Conservation (phyloP, 1,140 invertebrate species). For the Pseudoatta argentina region DNA sequence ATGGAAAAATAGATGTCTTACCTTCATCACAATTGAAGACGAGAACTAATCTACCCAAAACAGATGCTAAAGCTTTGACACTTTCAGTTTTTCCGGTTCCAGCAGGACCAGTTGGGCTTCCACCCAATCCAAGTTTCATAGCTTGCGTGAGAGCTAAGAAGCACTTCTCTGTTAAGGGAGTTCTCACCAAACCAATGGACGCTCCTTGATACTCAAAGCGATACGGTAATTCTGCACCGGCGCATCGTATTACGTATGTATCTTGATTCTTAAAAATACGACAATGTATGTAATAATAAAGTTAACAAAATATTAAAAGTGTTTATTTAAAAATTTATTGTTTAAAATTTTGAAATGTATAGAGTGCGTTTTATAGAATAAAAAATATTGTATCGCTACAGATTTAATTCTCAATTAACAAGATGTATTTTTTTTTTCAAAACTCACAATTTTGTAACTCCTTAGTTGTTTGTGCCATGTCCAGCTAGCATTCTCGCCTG, state of each 20-base stretch:
- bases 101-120: constrained; percentile 99
- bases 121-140: constrained; percentile 97
- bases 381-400: background rate
- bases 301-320: background rate
- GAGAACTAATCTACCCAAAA: constrained; percentile 96
- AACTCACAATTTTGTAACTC: constrained; percentile 81
- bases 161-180: constrained; percentile 97
- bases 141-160: constrained; percentile 98
- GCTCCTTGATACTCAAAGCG: constrained; percentile 98
- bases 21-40: constrained; percentile 99
- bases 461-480: constrained; percentile 98
- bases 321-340: background rate
- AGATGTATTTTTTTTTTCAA: constrained; percentile 52
- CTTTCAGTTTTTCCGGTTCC: constrained; percentile 99
- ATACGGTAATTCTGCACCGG: constrained; percentile 97
- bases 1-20: constrained; percentile 40
- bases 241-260: constrained; percentile 90
- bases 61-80: constrained; percentile 96
- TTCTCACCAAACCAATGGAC: constrained; percentile 95
- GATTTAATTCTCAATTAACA: constrained; percentile 51
- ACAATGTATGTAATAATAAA: constrained; percentile 4
- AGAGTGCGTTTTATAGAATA: background rate
- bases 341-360: background rate
- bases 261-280: constrained; percentile 83
- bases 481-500: constrained; percentile 88